Conservation (phyloP, 1,140 invertebrate species). For the Acromyrmex echinatior region DNA sequence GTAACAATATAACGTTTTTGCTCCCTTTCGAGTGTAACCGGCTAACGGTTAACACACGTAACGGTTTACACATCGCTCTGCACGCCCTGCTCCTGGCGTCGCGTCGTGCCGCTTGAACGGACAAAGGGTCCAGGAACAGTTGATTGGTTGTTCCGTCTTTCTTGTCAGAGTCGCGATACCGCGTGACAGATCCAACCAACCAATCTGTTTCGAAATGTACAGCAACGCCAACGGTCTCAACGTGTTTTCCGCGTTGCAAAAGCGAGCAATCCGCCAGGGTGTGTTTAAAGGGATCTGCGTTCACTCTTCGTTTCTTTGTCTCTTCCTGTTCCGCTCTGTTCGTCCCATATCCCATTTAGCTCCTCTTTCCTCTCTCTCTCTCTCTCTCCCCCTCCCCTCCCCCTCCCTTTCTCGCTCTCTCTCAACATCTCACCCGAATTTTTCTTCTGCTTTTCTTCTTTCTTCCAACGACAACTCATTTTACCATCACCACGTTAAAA, state of each 20-base stretch:
- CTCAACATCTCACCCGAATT: background rate
- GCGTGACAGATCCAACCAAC: constrained; percentile 75
- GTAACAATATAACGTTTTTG: constrained; percentile 54
- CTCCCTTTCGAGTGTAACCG: constrained; percentile 40
- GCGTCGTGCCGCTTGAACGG: constrained; percentile 49
- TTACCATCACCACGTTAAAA: constrained; percentile 69
- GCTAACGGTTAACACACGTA: constrained; percentile 47
- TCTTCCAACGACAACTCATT: constrained; percentile 49
- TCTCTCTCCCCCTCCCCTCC: too few relatives aligned
- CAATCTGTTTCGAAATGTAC: constrained; percentile 75
- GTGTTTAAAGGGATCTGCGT: constrained; percentile 62
- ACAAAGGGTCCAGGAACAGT: constrained; percentile 75
- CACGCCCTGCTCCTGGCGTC: constrained; percentile 13
- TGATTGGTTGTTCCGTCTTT: constrained; percentile 77
- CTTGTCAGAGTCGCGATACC: constrained; percentile 75
- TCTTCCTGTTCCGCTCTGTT: background rate
- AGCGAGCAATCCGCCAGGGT: constrained; percentile 65
- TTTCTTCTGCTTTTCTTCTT: background rate
- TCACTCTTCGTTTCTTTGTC: background rate
- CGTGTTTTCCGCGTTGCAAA: constrained; percentile 64
- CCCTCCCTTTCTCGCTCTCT: background rate
- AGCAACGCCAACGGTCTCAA: constrained; percentile 33
- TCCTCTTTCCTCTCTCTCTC: background rate
- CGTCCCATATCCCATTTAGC: background rate
- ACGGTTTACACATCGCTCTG: background rate